Evolutionary conservation across 2,797 vertebrate species (phyloP).

Genomic region (Geotrypetes seraphini): DNA sequence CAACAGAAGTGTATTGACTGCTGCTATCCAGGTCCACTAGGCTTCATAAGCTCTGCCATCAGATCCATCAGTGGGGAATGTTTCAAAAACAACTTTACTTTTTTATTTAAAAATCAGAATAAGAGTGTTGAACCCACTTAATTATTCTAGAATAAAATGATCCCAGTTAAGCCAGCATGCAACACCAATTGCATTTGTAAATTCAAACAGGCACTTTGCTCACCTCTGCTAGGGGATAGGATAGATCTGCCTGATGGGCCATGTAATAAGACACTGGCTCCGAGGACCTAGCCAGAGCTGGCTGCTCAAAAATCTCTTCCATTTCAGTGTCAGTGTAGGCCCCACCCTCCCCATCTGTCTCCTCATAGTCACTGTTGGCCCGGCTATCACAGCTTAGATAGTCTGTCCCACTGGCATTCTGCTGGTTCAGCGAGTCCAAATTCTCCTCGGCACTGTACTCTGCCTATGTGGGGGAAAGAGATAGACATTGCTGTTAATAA

Average conservation of each 20-base stretch:
- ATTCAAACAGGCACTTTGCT: no score
- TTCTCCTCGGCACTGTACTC: slow-evolving; percentile 57
- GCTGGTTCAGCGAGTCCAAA: slow-evolving; percentile 61
- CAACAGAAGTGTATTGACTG: no score
- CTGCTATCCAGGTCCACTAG: no score
- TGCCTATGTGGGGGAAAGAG: slow-evolving; percentile 37
- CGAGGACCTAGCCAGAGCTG: slow-evolving; percentile 58
- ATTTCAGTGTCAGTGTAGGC: slow-evolving; percentile 72
- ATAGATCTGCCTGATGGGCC: not conserved
- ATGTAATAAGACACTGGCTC: slow-evolving; percentile 40
- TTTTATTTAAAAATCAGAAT: no score
- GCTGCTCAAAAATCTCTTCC: slow-evolving; percentile 46
- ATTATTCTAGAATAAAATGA: no score
- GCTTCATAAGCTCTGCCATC: no score
- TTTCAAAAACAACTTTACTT: no score
- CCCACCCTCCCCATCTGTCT: slow-evolving; percentile 76
- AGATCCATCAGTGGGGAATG: no score
- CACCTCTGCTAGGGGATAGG: slow-evolving; percentile 39
- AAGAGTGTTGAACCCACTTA: no score
- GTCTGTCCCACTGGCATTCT: slow-evolving; percentile 40
- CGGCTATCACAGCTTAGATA: slow-evolving; percentile 79
- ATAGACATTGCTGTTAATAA: no score
- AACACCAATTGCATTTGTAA: no score
- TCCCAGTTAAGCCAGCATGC: no score
- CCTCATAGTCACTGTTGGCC: slow-evolving; percentile 83